phyloP scores from a whole-genome alignment of 2,888 invertebrate genomes.

The Andrena marginata region DNA sequence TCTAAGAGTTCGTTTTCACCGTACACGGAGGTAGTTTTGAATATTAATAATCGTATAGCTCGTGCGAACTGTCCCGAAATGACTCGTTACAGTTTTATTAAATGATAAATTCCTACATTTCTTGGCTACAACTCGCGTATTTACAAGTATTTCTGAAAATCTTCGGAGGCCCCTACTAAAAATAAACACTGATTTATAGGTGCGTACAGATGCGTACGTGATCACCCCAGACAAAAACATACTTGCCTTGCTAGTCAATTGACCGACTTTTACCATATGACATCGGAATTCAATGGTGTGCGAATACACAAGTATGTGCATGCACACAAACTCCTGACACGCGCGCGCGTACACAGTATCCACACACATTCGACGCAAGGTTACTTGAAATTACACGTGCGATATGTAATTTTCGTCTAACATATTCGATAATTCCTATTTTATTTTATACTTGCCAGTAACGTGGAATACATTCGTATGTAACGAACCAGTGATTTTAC shows the following conservation, averaged over 20 bases:
- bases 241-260: constrained; percentile 72
- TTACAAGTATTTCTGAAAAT: constrained; percentile 69
- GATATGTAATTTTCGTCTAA: not conserved
- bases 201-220: constrained; percentile 65
- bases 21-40: constrained; percentile 33
- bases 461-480: not conserved
- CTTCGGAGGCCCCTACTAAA: constrained; percentile 71
- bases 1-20: constrained; percentile 43
- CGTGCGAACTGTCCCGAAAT: not conserved
- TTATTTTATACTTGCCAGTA: constrained; percentile 6
- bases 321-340: not conserved
- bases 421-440: constrained; percentile 9
- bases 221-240: constrained; percentile 76
- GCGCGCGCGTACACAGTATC: no score
- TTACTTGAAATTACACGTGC: constrained; percentile 19
- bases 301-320: not conserved
- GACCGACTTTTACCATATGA: constrained; percentile 58
- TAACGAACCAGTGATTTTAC: not conserved
- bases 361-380: not conserved
- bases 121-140: constrained; percentile 44
- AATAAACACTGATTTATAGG: constrained; percentile 78
- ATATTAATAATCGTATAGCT: constrained; percentile 21
- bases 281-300: constrained; percentile 6
- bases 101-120: constrained; percentile 32
- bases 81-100: not conserved